Conservation (phyloP, 1,140 invertebrate species). For the Trichonephila clavipes region DNA sequence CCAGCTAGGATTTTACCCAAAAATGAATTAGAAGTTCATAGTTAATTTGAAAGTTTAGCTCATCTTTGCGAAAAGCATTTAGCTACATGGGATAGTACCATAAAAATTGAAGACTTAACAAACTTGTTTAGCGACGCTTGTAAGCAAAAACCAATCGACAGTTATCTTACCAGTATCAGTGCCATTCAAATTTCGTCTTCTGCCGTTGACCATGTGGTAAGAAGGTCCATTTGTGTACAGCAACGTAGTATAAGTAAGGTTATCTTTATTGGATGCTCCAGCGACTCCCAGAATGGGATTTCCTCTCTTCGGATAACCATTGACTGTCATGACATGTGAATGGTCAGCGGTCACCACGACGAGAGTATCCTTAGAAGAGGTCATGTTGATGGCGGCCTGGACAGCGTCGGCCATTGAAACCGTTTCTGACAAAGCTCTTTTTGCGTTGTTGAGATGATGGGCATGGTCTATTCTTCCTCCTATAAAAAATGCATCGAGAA, state of each 20-base stretch:
- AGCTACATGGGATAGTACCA: no score
- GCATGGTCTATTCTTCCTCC: constrained; percentile 88
- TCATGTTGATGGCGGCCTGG: constrained; percentile 77
- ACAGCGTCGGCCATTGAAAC: constrained; percentile 79
- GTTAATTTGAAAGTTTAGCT: no score
- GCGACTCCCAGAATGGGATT: constrained; percentile 78
- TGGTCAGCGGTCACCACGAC: constrained; percentile 80
- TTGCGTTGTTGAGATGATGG: constrained; percentile 85
- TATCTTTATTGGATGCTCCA: constrained; percentile 77
- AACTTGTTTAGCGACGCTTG: no score
- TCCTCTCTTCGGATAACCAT: constrained; percentile 79
- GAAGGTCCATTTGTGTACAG: constrained; percentile 79
- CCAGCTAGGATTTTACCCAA: no score
- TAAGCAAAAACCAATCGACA: no score
- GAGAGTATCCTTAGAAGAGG: constrained; percentile 79
- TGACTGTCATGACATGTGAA: constrained; percentile 79
- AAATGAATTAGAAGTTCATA: no score
- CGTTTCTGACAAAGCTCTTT: constrained; percentile 78
- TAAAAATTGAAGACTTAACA: no score
- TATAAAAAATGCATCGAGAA: not conserved
- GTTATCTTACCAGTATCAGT: constrained; percentile 70
- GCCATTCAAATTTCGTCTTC: constrained; percentile 72
- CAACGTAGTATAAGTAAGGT: constrained; percentile 77
- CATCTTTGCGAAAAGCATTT: no score
- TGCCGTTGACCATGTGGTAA: constrained; percentile 66